phyloP scores from a whole-genome alignment of 2,888 invertebrate genomes.

The Labia minor region DNA sequence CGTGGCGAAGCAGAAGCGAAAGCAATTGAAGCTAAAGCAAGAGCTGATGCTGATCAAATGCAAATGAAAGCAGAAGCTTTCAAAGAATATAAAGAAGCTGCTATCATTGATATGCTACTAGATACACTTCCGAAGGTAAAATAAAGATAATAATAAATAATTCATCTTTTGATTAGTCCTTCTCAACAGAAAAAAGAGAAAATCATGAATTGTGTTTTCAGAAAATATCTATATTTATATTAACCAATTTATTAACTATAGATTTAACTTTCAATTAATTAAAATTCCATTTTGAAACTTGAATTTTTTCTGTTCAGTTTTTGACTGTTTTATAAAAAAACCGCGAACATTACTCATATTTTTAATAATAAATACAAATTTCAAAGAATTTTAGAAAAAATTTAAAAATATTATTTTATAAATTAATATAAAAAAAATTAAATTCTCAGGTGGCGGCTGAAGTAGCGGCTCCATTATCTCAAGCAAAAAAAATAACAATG shows the following conservation, averaged over 20 bases:
- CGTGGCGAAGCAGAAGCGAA: slow-evolving; percentile 85
- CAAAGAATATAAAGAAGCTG: slow-evolving; percentile 91
- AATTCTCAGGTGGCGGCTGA: slow-evolving; percentile 77
- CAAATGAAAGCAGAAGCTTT: slow-evolving; percentile 93
- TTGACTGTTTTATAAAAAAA: too few relatives aligned
- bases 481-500: slow-evolving; percentile 93
- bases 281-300: too few relatives aligned
- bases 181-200: too few relatives aligned
- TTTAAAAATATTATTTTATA: background rate
- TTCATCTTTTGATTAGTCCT: background rate
- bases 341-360: too few relatives aligned
- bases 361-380: too few relatives aligned
- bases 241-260: too few relatives aligned
- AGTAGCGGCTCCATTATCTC: slow-evolving; percentile 87
- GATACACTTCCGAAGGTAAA: slow-evolving; percentile 86
- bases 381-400: too few relatives aligned
- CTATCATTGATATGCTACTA: slow-evolving; percentile 93
- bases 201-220: too few relatives aligned
- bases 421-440: background rate
- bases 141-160: background rate
- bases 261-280: too few relatives aligned
- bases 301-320: too few relatives aligned
- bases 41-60: slow-evolving; percentile 95
- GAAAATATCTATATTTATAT: too few relatives aligned
- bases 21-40: slow-evolving; percentile 88